Base-by-base conservation (phyloP, 2,888 invertebrate species). In the Parnassius orleans region DNA sequence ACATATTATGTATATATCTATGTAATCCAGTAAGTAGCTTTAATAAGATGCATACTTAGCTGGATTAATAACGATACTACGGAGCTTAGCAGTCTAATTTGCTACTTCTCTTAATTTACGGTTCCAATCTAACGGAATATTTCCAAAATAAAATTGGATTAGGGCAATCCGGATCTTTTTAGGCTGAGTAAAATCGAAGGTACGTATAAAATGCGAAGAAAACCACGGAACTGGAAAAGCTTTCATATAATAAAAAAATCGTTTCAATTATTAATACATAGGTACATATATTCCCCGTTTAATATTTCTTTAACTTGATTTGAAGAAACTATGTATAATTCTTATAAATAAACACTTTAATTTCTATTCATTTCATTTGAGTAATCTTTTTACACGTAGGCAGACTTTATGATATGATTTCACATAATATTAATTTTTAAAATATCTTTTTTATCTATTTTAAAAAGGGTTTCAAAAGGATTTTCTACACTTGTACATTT, bases 51-150 rank as follows among this genome's bases (percentile, higher is more conserved):
- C 64, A 47, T 42, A 46, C 42, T 53, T 51, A 43, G 42, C 52
- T 15, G 47, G 43, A 51, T 41, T 52, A 56, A 61, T 61, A 61
- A 56, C 60, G 56, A 57, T 50, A 71, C 71, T 76, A 74, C 72
- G 65, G 71, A 75, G 70, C 69, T 67, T 72, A 69, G 67, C 71
- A 66, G 71, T 77, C 73, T 78, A 80, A 80, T 79, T 80, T 73
- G 66, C 76, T 74, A 75, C 68, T 78, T 76, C 73, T 72, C 72
- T 68, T 73, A 80, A 81, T 84, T 79, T 80, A 83, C 74, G 75
- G 66, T 69, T 69, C 72, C 76, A 80, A 79, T 84, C 72, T 80
- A 73, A 69, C 62, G 66, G 74, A 77, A 77, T 74, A 73, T 72
- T 68, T 72, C 61, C 59, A 67, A 75, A 71, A 78, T 71, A 69